These are phyloP conservation scores for Amiota communis DNA, from an alignment of 2,888 invertebrate genomes.

Conservation along the genomic window DNA sequence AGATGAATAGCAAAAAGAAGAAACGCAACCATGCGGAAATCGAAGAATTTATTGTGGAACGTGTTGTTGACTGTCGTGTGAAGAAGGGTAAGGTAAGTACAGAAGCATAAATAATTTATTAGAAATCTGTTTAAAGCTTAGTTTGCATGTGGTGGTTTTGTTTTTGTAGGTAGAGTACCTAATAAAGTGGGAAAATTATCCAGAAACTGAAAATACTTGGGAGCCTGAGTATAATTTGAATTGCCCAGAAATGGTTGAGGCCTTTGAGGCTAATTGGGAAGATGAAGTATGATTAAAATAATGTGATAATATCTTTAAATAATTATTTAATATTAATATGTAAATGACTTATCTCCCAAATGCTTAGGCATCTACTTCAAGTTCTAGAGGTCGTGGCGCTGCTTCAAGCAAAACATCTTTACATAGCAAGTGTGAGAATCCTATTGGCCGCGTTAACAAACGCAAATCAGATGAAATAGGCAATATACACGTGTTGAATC, in stretches of 20 bases:
- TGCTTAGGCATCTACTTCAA: no score
- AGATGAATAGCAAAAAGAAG: slow-evolving; percentile 49
- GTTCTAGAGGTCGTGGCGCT: no score
- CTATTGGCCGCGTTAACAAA: no score
- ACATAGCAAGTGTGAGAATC: no score
- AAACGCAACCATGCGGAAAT: slow-evolving; percentile 23
- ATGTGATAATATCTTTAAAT: no score
- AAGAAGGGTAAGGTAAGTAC: slow-evolving; percentile 77
- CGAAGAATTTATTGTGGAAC: slow-evolving; percentile 82
- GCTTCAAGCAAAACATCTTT: no score
- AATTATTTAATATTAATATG: no score
- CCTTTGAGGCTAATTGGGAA: slow-evolving; percentile 83
- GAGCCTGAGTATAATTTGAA: slow-evolving; percentile 91
- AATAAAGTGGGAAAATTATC: slow-evolving; percentile 86
- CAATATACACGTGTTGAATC: no score
- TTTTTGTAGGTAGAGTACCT: no score
- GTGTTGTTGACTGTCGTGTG: slow-evolving; percentile 79
- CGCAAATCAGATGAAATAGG: no score
- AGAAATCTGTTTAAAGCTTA: neutral
- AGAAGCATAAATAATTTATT: neutral
- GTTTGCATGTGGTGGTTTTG: slow-evolving; percentile 75
- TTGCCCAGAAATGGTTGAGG: slow-evolving; percentile 86
- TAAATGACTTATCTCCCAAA: no score
- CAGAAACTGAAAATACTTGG: slow-evolving; percentile 91
- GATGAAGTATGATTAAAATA: no score